Base-by-base conservation (phyloP, 2,113 vertebrate species). In the Strix aluco region DNA sequence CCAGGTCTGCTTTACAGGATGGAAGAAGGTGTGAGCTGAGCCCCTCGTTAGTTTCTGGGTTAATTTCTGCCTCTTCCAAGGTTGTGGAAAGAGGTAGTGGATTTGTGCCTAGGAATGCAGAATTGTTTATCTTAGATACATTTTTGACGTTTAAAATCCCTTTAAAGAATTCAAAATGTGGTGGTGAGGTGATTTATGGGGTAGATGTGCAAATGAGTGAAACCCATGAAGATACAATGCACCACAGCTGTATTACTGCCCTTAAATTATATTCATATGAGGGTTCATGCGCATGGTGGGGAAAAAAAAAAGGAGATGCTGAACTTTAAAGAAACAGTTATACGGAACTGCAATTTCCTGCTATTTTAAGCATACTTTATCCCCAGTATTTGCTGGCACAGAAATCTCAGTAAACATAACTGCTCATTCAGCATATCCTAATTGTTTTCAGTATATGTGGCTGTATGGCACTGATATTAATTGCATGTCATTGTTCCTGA, bases 241-340 rank as follows among this genome's bases (percentile, higher is more conserved):
- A 29, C 44, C 23, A 3, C 11, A 2, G 73, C 22, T 52, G 19
- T 17, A 2, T 29, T 13, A 7, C 32, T n/a, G 52, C 73, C 59
- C 47, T 47, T 47, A n/a, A 17, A 20, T 49, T 19, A 3, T 8
- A 2, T 36, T 47, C 19, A 15, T 46, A 5, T 7, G 30, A 55
- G 49, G 0, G 23, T 34, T n/a, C 3, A 2, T 16, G 30, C 1
- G 4, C 8, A 2, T 46, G 36, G 32, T 15, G 40, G 34, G 23
- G 38, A 51, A 51, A 3, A 70, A 70, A 38, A 52, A 25, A 20
- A n/a, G 59, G 34, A 59, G 52, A 59, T 23, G 4, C 67, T 61
- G 52, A 52, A 29, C n/a, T 27, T 32, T 13, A n/a, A 52, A 46
- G 34, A 72, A 78, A 49, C 26, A 42, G 13, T 47, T 55, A 5